Evolutionary conservation across 2,888 invertebrate genomes (phyloP).

Genomic region (Zhuqinia jingwanae): DNA sequence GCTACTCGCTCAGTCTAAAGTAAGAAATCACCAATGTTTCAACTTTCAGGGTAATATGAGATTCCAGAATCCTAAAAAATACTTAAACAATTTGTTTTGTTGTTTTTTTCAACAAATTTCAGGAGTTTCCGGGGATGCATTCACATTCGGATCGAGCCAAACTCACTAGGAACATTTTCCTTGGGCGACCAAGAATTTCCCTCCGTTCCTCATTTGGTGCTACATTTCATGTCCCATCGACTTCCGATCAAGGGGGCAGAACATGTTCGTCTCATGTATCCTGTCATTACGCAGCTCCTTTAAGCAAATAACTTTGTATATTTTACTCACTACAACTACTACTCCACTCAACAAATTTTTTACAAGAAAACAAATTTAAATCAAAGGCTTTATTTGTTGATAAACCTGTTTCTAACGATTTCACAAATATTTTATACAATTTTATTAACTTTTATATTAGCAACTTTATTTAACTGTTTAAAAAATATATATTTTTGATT

Average conservation of each 20-base stretch:
- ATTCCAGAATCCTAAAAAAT: neutral
- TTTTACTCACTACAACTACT: neutral
- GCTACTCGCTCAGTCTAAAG: slow-evolving; percentile 97
- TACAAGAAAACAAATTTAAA: neutral
- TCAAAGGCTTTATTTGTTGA: no score
- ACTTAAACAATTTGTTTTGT: neutral
- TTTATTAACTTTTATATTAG: no score
- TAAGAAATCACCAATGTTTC: slow-evolving; percentile 83
- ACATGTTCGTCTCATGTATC: slow-evolving; percentile 96
- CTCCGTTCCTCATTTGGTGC: slow-evolving; percentile 96
- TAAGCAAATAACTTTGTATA: slow-evolving; percentile 80
- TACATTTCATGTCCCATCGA: slow-evolving; percentile 95
- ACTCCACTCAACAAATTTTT: neutral
- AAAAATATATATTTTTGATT: no score
- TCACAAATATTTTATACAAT: no score
- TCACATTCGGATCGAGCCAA: slow-evolving; percentile 97
- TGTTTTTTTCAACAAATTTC: slow-evolving; percentile 70
- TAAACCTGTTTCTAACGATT: no score
- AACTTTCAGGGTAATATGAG: neutral
- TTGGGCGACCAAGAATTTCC: slow-evolving; percentile 96
- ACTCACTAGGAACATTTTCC: slow-evolving; percentile 90
- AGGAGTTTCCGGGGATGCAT: slow-evolving; percentile 97
- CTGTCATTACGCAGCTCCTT: slow-evolving; percentile 92
- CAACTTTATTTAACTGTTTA: no score
- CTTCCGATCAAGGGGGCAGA: slow-evolving; percentile 97